A percentile compares a stretch with the other conserved stretches of the same genome.
Evolutionary conservation across 2,797 vertebrate species (phyloP).

Genomic region (Gallinago stenura): DNA sequence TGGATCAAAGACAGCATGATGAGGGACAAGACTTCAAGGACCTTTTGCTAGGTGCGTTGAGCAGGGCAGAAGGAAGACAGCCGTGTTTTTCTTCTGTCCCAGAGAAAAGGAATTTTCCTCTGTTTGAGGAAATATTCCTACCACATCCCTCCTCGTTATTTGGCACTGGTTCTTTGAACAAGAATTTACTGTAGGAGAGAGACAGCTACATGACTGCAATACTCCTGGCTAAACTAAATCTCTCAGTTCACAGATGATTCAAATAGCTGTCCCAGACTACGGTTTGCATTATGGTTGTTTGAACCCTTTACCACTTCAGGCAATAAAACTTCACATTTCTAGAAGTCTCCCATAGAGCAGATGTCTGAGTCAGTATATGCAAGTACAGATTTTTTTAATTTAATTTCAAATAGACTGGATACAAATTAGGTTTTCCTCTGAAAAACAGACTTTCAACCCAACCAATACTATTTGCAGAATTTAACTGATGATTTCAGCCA

Average conservation of each 20-base stretch:
- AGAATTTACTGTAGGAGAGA: neutral
- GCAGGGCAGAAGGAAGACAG: neutral
- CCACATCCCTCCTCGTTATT: neutral
- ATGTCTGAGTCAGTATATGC: neutral
- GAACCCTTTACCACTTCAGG: neutral
- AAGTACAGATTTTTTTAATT: neutral
- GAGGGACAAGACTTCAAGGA: neutral
- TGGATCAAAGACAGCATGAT: neutral
- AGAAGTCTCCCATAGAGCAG: neutral
- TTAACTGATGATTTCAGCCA: neutral
- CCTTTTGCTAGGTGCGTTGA: neutral
- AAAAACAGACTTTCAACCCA: neutral
- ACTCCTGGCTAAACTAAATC: neutral
- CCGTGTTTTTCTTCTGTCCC: neutral
- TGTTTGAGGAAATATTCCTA: neutral
- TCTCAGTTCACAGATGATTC: neutral
- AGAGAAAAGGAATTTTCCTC: neutral
- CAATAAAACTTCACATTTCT: neutral
- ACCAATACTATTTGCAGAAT: neutral
- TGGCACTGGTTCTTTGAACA: neutral
- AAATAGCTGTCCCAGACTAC: neutral
- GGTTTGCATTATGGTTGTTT: neutral
- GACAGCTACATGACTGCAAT: neutral
- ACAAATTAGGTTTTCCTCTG: neutral
- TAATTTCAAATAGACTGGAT: neutral